Percentiles rank a stretch among this genome's conserved stretches.
Conservation (phyloP, 1,140 invertebrate genomes). For the Anoplophora glabripennis region DNA sequence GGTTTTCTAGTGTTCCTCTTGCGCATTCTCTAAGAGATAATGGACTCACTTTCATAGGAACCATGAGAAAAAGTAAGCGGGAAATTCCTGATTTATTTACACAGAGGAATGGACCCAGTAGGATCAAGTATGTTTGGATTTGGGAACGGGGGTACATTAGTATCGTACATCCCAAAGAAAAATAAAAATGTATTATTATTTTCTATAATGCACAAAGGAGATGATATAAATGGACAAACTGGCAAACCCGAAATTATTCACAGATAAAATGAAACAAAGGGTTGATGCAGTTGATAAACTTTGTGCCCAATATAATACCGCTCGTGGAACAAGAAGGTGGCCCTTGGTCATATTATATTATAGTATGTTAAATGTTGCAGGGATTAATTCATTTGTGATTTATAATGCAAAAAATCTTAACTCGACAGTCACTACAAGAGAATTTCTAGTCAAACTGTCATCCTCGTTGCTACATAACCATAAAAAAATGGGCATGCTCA, state of each 20-base stretch:
- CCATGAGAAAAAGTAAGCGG: slow-evolving; percentile 20
- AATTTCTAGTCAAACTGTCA: background rate
- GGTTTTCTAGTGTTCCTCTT: slow-evolving; percentile 25
- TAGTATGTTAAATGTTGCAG: slow-evolving; percentile 13
- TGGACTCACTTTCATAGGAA: slow-evolving; percentile 13
- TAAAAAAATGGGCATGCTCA: background rate
- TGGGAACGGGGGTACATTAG: slow-evolving; percentile 1
- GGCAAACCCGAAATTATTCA: slow-evolving; percentile 18
- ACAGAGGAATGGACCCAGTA: background rate
- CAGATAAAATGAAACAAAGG: slow-evolving; percentile 20
- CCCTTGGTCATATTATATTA: slow-evolving; percentile 22
- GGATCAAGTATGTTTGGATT: slow-evolving; percentile 9
- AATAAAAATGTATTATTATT: slow-evolving; percentile 15
- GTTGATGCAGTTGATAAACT: slow-evolving; percentile 18
- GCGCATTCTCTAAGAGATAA: slow-evolving; percentile 9
- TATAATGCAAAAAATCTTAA: slow-evolving; percentile 1
- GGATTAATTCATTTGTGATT: slow-evolving; percentile 14
- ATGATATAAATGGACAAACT: slow-evolving; percentile 9
- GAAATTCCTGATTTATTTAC: slow-evolving; percentile 15
- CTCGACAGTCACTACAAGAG: background rate
- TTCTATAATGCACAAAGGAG: slow-evolving; percentile 21
- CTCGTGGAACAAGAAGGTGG: slow-evolving; percentile 17
- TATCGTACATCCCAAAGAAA: slow-evolving; percentile 6
- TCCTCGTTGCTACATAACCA: background rate
- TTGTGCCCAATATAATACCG: slow-evolving; percentile 14